Evolutionary conservation across 2,113 vertebrate genomes (phyloP).

Genomic region (Rhinichthys klamathensis): DNA sequence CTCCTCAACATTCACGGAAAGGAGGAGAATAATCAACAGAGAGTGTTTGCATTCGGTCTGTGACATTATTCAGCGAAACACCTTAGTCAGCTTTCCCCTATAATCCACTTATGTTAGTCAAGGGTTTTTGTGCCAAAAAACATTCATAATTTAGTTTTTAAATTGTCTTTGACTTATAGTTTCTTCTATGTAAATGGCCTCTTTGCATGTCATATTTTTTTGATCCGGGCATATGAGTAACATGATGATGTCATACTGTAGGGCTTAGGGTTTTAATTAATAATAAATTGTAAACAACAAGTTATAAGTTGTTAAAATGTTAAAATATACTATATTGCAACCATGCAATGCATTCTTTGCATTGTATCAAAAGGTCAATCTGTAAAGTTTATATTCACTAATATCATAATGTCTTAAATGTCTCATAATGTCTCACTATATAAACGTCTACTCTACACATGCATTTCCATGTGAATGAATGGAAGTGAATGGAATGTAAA

Average conservation of each 20-base stretch:
- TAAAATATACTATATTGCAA: too few species aligned
- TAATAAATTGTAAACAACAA: neutral
- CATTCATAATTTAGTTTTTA: neutral
- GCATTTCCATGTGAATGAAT: neutral
- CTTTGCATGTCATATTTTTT: neutral
- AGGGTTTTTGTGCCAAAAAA: neutral
- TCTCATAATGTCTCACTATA: too few species aligned
- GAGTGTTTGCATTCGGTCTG: neutral
- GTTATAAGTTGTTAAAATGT: too few species aligned
- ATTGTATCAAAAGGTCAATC: too few species aligned
- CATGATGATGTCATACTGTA: neutral
- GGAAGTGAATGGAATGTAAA: neutral
- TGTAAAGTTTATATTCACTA: neutral
- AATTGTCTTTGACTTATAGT: neutral
- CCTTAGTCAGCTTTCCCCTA: neutral
- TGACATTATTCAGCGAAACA: conserved; percentile 3
- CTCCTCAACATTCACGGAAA: neutral
- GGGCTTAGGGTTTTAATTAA: neutral
- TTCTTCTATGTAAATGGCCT: neutral
- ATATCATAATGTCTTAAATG: neutral
- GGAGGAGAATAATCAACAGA: neutral
- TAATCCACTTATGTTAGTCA: neutral
- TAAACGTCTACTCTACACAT: neutral
- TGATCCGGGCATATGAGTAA: neutral
- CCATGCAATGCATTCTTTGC: too few species aligned